These are phyloP conservation scores for Dryomyza anilis DNA, from an alignment of 2,888 invertebrate species.

Conservation along the genomic window DNA sequence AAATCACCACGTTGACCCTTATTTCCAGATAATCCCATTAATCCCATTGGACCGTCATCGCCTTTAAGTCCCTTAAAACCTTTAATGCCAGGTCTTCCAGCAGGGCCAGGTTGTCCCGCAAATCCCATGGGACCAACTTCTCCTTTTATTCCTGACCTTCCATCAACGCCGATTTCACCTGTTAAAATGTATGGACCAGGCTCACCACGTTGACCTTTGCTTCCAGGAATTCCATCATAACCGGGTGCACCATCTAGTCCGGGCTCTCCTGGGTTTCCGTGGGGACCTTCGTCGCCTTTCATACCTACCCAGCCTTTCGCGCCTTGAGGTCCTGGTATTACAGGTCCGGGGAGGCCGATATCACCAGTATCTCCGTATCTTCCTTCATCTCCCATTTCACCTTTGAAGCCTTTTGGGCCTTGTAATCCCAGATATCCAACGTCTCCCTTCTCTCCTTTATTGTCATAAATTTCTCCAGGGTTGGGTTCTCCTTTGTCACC, in stretches of 20 bases:
- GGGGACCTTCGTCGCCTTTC: constrained; percentile 69
- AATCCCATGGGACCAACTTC: constrained; percentile 63
- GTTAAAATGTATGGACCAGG: constrained; percentile 53
- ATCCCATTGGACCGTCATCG: constrained; percentile 65
- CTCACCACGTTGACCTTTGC: constrained; percentile 62
- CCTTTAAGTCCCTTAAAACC: constrained; percentile 69
- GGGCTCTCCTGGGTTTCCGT: constrained; percentile 67
- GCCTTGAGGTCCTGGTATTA: constrained; percentile 65
- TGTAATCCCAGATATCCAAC: constrained; percentile 59
- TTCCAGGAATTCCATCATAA: constrained; percentile 51
- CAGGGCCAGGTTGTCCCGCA: constrained; percentile 62
- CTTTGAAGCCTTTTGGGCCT: constrained; percentile 69
- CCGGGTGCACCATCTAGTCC: constrained; percentile 63
- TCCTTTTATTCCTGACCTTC: constrained; percentile 61
- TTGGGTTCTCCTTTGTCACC: constrained; percentile 68
- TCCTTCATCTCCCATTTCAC: constrained; percentile 65
- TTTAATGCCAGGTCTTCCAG: constrained; percentile 62
- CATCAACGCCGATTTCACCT: constrained; percentile 60
- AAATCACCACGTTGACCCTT: constrained; percentile 61
- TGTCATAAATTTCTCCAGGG: constrained; percentile 64
- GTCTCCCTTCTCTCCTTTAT: constrained; percentile 61
- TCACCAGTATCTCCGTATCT: constrained; percentile 65
- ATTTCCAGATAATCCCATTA: constrained; percentile 66
- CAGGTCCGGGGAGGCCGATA: constrained; percentile 62
- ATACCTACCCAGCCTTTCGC: constrained; percentile 72